Evolutionary conservation across 2,797 vertebrate species (phyloP), one percentile per base, ranked within the genome.

Genomic region (Scolopax rusticola): DNA sequence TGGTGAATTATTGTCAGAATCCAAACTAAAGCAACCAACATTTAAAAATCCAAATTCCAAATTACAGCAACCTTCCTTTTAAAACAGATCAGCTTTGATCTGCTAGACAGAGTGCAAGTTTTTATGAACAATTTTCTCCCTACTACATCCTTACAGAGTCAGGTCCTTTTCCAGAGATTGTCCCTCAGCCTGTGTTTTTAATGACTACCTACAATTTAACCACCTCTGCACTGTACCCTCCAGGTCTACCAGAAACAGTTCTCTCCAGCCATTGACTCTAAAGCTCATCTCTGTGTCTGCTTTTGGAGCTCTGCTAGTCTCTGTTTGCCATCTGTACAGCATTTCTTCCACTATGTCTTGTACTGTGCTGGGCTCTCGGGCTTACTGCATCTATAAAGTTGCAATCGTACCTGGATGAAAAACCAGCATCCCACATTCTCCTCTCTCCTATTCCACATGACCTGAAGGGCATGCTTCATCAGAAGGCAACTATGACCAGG

Each of bases 391-490:
- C 36, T 45, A 8, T 41, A 50, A 36, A 15, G 3, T 12, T 71
- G 5, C 6, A 27, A 64, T 82, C 60, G 8, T 57, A 63, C 20
- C 47, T 1, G 0, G 0, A 20, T 8, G 15, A 76, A 59, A 77
- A 85, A 8, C 2, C 60, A 33, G 3, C 18, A 7, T 47, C 20
- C 4, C 10, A 14, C 4, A 27, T 76, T 76, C 41, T 76, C 12
- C 21, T 80, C 32, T 65, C 25, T 38, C 13, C 4, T 32, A 8
- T 74, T 47, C 30, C 23, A 12, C 1, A 1, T 47, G 7, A 36
- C 5, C 8, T 1, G 3, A 40, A 63, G 41, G 9, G 3, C 36
- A 43, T 3, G 7, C 6, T 69, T 69, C 23, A 57, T 28, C 25
- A 67, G 27, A 53, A 84, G 17, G 19, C 25, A 63, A 12, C 23